Evolutionary conservation across 2,113 vertebrate genomes (phyloP).

Genomic region (Podarcis raffonei): DNA sequence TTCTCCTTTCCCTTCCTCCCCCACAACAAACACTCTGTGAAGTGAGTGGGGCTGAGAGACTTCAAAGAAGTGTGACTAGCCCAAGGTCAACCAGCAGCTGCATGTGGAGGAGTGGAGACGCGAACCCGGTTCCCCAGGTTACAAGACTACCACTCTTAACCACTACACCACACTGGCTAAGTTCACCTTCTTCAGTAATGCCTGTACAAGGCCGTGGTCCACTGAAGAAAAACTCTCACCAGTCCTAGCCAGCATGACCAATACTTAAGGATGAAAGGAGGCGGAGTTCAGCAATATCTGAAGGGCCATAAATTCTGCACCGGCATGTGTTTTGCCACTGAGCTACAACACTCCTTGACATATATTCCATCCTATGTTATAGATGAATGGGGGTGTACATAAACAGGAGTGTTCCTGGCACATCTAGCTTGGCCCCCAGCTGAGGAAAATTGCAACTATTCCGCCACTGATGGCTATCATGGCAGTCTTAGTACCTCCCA

Average conservation of each 20-base stretch:
- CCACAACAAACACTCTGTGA: too few species aligned
- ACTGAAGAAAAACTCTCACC: background rate
- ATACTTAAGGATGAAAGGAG: background rate
- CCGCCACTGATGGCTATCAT: background rate
- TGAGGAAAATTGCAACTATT: background rate
- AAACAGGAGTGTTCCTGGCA: background rate
- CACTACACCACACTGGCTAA: too few species aligned
- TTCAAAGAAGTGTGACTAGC: too few species aligned
- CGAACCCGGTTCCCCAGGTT: too few species aligned
- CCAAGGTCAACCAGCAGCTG: too few species aligned
- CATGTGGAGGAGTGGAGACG: too few species aligned
- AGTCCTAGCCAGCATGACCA: background rate
- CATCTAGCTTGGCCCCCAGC: background rate
- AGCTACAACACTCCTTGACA: background rate
- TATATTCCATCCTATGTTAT: background rate
- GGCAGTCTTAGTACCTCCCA: background rate
- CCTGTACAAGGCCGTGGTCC: too few species aligned
- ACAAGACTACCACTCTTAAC: too few species aligned
- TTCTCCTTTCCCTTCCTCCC: too few species aligned
- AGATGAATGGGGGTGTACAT: background rate
- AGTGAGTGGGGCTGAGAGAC: too few species aligned
- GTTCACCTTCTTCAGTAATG: too few species aligned
- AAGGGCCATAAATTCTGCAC: too few species aligned
- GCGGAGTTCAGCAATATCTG: background rate
- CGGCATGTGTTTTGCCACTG: background rate